Evolutionary conservation across 2,797 vertebrate species (phyloP).

Genomic region (Mycteria americana): DNA sequence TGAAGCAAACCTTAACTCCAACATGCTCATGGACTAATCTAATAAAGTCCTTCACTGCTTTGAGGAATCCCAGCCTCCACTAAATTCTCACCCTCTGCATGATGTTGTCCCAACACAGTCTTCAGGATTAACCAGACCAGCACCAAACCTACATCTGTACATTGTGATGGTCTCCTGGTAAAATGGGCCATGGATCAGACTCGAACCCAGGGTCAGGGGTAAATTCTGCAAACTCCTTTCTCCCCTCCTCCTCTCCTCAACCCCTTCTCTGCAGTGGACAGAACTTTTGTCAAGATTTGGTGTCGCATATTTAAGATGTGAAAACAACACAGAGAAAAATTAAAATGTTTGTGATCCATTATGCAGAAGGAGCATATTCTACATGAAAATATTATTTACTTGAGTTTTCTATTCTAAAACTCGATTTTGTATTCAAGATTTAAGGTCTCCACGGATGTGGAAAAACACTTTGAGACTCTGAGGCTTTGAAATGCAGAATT

Average conservation of each 20-base stretch:
- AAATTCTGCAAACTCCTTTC: background rate
- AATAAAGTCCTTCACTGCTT: background rate
- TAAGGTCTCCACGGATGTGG: constrained; percentile 42
- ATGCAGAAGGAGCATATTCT: constrained; percentile 11
- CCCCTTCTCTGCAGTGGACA: background rate
- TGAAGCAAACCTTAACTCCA: background rate
- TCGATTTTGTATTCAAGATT: constrained; percentile 60
- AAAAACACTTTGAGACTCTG: constrained; percentile 46
- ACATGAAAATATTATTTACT: constrained; percentile 53
- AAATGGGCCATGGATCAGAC: background rate
- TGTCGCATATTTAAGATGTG: background rate
- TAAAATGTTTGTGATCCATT: constrained; percentile 37
- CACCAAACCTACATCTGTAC: background rate
- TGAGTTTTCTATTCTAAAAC: constrained; percentile 50
- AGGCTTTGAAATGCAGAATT: constrained; percentile 58
- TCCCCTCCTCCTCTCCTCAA: background rate
- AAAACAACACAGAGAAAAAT: constrained; percentile 14
- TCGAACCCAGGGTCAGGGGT: background rate
- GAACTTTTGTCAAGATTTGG: background rate
- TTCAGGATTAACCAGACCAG: background rate
- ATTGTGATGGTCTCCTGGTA: background rate
- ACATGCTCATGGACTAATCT: background rate
- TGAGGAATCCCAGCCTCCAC: background rate
- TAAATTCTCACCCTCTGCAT: background rate
- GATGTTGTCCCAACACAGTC: background rate